Evolutionary conservation across 2,888 invertebrate species (phyloP).

Genomic region (Hermaeophaga mercurialis): DNA sequence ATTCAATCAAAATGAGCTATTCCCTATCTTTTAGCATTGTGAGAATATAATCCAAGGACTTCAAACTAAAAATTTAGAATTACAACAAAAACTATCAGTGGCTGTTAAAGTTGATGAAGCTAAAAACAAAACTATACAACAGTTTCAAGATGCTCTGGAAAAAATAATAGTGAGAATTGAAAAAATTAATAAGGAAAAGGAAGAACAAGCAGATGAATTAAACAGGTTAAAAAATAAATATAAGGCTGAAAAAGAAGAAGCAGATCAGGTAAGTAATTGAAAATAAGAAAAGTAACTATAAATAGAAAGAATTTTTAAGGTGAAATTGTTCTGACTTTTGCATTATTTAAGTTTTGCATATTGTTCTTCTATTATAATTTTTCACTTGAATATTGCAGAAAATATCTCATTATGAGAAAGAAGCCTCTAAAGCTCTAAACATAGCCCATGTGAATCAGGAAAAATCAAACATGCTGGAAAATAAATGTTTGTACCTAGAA

Average conservation of each 20-base stretch:
- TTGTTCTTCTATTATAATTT: no score
- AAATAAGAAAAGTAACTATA: no score
- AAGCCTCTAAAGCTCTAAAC: constrained; percentile 73
- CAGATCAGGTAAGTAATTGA: constrained; percentile 45
- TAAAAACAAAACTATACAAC: constrained; percentile 72
- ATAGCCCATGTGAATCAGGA: constrained; percentile 71
- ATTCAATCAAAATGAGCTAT: no score
- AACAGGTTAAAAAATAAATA: constrained; percentile 43
- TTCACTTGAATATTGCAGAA: constrained; percentile 56
- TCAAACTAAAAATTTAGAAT: constrained; percentile 74
- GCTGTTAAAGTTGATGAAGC: constrained; percentile 77
- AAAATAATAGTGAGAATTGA: constrained; percentile 55
- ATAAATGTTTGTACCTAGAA: constrained; percentile 60
- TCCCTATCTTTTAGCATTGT: constrained; percentile 73
- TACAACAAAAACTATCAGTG: constrained; percentile 79
- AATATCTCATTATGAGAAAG: constrained; percentile 69
- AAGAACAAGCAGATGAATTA: constrained; percentile 45
- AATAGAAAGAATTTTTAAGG: no score
- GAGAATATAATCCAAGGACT: constrained; percentile 76
- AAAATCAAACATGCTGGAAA: constrained; percentile 64
- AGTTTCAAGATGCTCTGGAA: constrained; percentile 69
- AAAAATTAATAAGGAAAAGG: constrained; percentile 50
- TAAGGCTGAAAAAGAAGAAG: constrained; percentile 46
- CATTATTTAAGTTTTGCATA: no score
- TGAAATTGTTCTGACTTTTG: no score